phyloP scores from a whole-genome alignment of 2,888 invertebrate species.

The Agapostemon virescens region DNA sequence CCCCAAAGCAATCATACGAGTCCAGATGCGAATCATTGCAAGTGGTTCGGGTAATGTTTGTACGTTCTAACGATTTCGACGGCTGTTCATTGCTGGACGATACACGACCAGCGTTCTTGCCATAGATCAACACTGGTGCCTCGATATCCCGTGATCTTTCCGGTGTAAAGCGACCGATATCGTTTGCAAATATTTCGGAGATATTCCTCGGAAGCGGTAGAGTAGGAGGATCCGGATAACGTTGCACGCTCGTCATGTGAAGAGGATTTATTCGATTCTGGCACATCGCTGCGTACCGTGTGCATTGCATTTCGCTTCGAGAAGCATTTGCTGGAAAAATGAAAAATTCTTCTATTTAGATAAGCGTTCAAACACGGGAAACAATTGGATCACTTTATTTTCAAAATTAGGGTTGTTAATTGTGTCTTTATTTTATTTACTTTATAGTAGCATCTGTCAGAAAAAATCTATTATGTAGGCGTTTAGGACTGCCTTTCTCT shows the following conservation, averaged over 20 bases:
- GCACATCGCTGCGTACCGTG: slow-evolving; percentile 30
- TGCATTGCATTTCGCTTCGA: slow-evolving; percentile 48
- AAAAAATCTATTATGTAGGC: too few species aligned
- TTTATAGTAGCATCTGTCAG: too few species aligned
- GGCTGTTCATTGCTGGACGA: slow-evolving; percentile 78
- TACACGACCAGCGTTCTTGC: slow-evolving; percentile 28
- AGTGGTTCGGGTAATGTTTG: slow-evolving; percentile 23
- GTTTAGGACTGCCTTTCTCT: too few species aligned
- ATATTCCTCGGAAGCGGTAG: slow-evolving; percentile 85
- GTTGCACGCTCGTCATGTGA: slow-evolving; percentile 81
- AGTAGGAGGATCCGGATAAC: slow-evolving; percentile 82
- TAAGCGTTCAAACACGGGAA: neutral
- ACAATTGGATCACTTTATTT: neutral
- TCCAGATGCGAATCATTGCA: slow-evolving; percentile 81
- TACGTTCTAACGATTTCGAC: slow-evolving; percentile 66
- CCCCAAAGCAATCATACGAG: slow-evolving; percentile 86
- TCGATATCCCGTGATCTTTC: slow-evolving; percentile 85
- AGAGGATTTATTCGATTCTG: slow-evolving; percentile 68
- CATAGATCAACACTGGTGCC: slow-evolving; percentile 82
- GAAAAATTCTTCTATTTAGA: neutral
- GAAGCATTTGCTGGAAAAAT: slow-evolving; percentile 41
- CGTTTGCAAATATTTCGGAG: slow-evolving; percentile 84
- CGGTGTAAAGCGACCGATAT: slow-evolving; percentile 85
- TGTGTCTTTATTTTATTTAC: too few species aligned
- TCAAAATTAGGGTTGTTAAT: too few species aligned